Evolutionary conservation across 1,140 invertebrate species (phyloP).

Genomic region (Phocides pigmalion): DNA sequence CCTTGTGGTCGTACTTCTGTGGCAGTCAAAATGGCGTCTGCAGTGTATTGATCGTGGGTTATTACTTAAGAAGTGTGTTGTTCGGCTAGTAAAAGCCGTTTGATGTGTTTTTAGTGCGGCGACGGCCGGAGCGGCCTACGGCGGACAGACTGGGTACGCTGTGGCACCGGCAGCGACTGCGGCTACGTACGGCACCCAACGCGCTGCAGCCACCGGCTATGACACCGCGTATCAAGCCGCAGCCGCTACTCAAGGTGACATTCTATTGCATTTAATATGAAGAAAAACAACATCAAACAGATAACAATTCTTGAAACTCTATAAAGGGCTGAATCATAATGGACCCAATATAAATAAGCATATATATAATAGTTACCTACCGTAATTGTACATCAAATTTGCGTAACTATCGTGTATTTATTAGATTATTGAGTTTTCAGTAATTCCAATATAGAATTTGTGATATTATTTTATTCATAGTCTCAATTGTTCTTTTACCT

Average conservation of each 20-base stretch:
- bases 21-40: constrained; percentile 78
- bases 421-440: neutral
- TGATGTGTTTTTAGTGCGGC: constrained; percentile 78
- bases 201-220: constrained; percentile 89
- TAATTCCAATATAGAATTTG: too few relatives aligned
- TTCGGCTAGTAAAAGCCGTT: constrained; percentile 38
- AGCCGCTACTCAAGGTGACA: constrained; percentile 88
- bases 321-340: neutral
- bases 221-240: constrained; percentile 90
- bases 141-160: constrained; percentile 92
- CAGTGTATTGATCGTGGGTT: constrained; percentile 68
- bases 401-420: neutral
- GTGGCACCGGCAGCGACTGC: constrained; percentile 91
- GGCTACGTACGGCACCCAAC: constrained; percentile 90
- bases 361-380: too few relatives aligned
- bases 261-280: constrained; percentile 39
- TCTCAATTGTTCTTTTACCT: neutral
- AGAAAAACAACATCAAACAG: neutral
- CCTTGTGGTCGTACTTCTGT: constrained; percentile 68
- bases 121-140: constrained; percentile 89
- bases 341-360: neutral
- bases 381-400: too few relatives aligned
- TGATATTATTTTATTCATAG: too few relatives aligned
- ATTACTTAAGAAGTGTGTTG: constrained; percentile 39
- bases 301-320: neutral